Base-by-base conservation (phyloP, 2,888 invertebrate species). In the Thymelicus acteon region DNA sequence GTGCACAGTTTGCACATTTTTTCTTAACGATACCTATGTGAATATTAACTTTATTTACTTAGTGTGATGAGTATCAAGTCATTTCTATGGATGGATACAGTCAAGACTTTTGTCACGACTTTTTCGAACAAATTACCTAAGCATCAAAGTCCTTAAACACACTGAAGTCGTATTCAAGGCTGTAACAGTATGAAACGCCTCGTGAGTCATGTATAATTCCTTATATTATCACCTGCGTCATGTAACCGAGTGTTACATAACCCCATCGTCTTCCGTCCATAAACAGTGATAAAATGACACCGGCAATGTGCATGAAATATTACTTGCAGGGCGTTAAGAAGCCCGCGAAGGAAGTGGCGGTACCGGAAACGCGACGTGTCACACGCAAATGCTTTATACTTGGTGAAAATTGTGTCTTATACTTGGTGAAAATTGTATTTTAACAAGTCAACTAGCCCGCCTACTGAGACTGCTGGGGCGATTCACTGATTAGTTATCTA, bases 241-340 rank as follows among this genome's bases (percentile, higher is more conserved):
- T 62, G 48, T 62, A 62, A 62, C 62, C 47, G 44, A 15, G 44
- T 15, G 10, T 12, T 44, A 57, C 57, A 57, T 57, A 31, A 57
- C 47, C 44, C 37, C 12, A 6, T 15, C 40, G 60, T 40, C 61
- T 66, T 61, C 67, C 60, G 49, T 61, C 60, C 19, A 52, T 67
- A 67, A 67, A 67, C 67, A 61, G 67, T 61, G 67, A 52, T 67
- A 61, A 67, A 67, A 52, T 61, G 57, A 65, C 66, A 15, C 31
- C 15, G 7, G 39, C 68, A 44, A 48, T 62, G 61, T 68, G 62
- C 13, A 68, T 62, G 57, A 68, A 57, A 37, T 68, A 68, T 62
- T 68, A 19, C 19, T 62, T 7, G 62, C 62, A 8, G 68, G 68
- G 68, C 62, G 68, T 68, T 37, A 61, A 54, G 68, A 68, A 39